Conservation (phyloP, 2,888 invertebrate genomes). For the Caradrina kadenii region DNA sequence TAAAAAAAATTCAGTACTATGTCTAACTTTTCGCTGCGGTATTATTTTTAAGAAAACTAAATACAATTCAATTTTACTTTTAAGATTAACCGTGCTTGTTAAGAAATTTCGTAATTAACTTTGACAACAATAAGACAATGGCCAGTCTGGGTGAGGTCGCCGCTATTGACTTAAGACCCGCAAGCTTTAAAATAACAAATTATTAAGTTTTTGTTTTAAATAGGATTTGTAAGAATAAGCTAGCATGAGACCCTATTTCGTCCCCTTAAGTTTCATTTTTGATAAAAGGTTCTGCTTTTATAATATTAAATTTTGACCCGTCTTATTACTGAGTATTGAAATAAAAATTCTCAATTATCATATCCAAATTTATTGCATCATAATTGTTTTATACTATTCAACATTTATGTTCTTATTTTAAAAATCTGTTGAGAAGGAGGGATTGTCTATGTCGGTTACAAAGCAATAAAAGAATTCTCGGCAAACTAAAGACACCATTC, state of each 20-base stretch:
- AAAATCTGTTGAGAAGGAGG: background rate
- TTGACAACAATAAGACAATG: conserved; percentile 56
- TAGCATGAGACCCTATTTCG: conserved; percentile 3
- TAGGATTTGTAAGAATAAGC: conserved; percentile 24
- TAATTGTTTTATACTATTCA: background rate
- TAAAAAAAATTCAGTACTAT: conserved; percentile 6
- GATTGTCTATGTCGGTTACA: no score
- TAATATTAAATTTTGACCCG: background rate
- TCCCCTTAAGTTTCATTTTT: background rate
- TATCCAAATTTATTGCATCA: no score
- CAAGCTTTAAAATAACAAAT: conserved; percentile 48
- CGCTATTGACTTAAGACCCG: conserved; percentile 30
- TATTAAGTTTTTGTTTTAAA: conserved; percentile 41
- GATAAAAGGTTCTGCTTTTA: background rate
- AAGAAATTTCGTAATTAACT: conserved; percentile 61
- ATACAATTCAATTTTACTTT: conserved; percentile 33
- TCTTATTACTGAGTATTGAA: background rate
- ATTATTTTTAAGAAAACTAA: conserved; percentile 20
- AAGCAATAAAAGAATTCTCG: no score
- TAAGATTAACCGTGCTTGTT: conserved; percentile 47
- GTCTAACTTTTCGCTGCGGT: conserved; percentile 31
- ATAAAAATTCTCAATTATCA: background rate
- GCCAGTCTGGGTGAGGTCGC: conserved; percentile 25
- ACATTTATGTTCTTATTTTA: background rate
- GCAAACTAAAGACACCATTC: no score